Evolutionary conservation across 1,140 invertebrate species (phyloP).

Genomic region (Asbolus verrucosus): DNA sequence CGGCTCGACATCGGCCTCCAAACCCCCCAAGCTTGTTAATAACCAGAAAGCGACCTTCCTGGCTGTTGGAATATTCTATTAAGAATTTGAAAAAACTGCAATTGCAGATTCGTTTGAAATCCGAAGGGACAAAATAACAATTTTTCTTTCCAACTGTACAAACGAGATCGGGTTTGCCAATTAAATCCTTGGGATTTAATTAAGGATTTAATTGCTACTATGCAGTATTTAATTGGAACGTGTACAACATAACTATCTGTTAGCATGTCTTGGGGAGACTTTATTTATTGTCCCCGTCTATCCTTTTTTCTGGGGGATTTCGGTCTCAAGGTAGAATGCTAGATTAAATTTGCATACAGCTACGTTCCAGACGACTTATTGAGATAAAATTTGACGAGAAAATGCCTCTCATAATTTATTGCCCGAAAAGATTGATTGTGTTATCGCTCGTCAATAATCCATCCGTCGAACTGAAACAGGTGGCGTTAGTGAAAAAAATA

Average conservation of each 20-base stretch:
- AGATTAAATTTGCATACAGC: neutral
- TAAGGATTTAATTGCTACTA: slow-evolving; percentile 29
- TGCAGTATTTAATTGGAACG: slow-evolving; percentile 18
- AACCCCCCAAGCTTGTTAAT: neutral
- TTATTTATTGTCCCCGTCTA: neutral
- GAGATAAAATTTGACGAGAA: neutral
- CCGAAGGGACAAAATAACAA: neutral
- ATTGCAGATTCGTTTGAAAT: neutral
- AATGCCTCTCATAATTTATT: slow-evolving; percentile 20
- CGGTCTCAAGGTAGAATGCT: neutral
- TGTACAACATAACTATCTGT: slow-evolving; percentile 25
- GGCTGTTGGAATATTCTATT: slow-evolving; percentile 19
- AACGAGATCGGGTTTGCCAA: slow-evolving; percentile 5
- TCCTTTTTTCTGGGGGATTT: neutral
- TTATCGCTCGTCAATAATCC: slow-evolving; percentile 13
- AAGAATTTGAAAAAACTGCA: neutral
- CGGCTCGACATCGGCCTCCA: neutral
- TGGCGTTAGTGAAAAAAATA: neutral
- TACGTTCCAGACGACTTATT: slow-evolving; percentile 3
- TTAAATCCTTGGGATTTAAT: slow-evolving; percentile 33
- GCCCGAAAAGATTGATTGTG: slow-evolving; percentile 19
- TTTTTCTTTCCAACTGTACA: neutral
- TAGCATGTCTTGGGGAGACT: neutral
- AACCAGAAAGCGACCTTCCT: slow-evolving; percentile 16
- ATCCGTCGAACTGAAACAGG: neutral